These are phyloP conservation scores for Fragum sueziense DNA, from an alignment of 2,888 invertebrate genomes.

Conservation along the genomic window DNA sequence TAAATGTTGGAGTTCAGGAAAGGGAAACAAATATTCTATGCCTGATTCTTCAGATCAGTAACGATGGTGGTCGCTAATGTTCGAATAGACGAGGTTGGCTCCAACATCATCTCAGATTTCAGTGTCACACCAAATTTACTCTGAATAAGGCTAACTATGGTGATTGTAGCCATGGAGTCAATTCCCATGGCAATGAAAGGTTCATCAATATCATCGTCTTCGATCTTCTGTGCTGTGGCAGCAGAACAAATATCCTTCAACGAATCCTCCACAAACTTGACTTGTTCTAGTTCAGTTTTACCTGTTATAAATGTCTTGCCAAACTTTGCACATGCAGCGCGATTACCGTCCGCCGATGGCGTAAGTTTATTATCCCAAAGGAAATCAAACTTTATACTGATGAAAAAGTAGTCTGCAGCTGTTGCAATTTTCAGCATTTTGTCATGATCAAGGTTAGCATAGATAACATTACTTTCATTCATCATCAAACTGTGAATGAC, in stretches of 20 bases:
- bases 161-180: background rate
- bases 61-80: background rate
- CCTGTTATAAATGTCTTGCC: background rate
- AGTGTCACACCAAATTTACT: background rate
- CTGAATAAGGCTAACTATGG: background rate
- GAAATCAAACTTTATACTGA: background rate
- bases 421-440: background rate
- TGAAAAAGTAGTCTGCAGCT: background rate
- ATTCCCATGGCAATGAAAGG: slow-evolving; percentile 1
- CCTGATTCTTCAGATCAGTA: background rate
- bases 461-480: background rate
- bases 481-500: slow-evolving; percentile 5
- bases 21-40: too few relatives aligned
- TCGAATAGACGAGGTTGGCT: background rate
- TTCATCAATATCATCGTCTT: background rate
- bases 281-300: background rate
- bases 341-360: too few relatives aligned
- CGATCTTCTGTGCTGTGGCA: background rate
- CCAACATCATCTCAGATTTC: background rate
- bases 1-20: too few relatives aligned
- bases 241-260: background rate
- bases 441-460: slow-evolving; percentile 7
- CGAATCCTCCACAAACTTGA: background rate
- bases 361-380: background rate
- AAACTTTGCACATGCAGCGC: background rate